Conservation (phyloP, 2,113 vertebrate species). For the Dolichotis patagonum region DNA sequence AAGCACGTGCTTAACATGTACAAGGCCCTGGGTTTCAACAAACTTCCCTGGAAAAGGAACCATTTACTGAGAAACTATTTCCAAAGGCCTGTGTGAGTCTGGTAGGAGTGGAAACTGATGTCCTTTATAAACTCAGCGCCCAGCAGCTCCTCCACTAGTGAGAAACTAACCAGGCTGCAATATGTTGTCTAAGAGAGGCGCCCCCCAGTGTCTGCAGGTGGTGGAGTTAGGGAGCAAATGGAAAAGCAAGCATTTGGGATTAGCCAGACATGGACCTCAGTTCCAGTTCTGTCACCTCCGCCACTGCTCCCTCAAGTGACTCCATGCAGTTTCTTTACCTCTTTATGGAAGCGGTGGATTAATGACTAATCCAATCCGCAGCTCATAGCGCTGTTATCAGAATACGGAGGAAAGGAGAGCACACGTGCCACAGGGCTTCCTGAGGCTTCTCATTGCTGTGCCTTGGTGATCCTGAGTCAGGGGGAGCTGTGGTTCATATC, state of each 20-base stretch:
- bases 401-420: background rate
- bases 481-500: background rate
- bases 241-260: background rate
- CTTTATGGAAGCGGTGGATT: background rate
- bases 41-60: background rate
- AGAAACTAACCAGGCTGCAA: background rate
- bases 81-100: background rate
- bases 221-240: background rate
- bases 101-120: background rate
- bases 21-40: background rate
- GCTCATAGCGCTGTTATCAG: background rate
- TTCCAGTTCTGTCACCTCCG: background rate
- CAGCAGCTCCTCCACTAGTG: background rate
- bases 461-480: background rate
- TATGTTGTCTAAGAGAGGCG: background rate
- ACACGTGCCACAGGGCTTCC: background rate
- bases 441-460: background rate
- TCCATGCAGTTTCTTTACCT: background rate
- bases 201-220: too few species aligned
- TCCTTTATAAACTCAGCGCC: background rate
- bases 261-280: background rate
- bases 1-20: background rate
- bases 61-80: background rate
- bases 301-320: background rate
- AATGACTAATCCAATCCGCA: background rate